A percentile compares a stretch with the other conserved stretches of the same genome.
Evolutionary conservation across 2,113 vertebrate genomes (phyloP).

Genomic region (Hiodon alosoides): DNA sequence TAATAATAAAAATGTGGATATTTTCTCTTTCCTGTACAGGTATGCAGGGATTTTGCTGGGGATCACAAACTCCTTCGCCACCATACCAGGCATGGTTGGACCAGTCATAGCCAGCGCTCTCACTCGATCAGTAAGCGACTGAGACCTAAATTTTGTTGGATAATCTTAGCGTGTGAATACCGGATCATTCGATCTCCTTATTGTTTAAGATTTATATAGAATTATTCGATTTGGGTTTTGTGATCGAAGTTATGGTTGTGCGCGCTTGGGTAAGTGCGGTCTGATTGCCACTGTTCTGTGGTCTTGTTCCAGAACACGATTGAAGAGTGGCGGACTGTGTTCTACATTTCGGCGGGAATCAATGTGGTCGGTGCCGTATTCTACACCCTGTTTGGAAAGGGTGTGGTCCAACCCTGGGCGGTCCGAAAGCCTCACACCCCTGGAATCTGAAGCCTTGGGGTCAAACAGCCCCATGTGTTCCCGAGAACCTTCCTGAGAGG

Average conservation of each 20-base stretch:
- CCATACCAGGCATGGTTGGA: conserved; percentile 93
- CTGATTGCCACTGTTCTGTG: background rate
- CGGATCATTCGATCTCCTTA: no score
- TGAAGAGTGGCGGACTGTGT: conserved; percentile 85
- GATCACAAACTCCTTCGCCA: conserved; percentile 94
- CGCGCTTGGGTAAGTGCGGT: no score
- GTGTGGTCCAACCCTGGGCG: conserved; percentile 86
- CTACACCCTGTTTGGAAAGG: conserved; percentile 77
- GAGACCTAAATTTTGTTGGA: no score
- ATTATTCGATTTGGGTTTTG: background rate
- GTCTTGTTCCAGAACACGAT: conserved; percentile 76
- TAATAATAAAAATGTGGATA: no score
- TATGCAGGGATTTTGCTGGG: conserved; percentile 93
- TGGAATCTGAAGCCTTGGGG: conserved; percentile 34
- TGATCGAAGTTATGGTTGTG: background rate
- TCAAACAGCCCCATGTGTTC: background rate
- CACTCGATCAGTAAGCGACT: conserved; percentile 77
- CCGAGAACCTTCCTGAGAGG: background rate
- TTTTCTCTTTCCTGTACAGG: conserved; percentile 48
- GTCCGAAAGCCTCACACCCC: conserved; percentile 57
- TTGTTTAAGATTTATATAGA: no score
- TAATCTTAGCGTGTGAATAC: no score
- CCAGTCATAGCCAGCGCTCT: conserved; percentile 83
- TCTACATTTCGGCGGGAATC: conserved; percentile 87
- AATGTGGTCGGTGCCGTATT: conserved; percentile 82